Evolutionary conservation across 2,888 invertebrate species (phyloP).

Genomic region (Drosophila kokeensis): DNA sequence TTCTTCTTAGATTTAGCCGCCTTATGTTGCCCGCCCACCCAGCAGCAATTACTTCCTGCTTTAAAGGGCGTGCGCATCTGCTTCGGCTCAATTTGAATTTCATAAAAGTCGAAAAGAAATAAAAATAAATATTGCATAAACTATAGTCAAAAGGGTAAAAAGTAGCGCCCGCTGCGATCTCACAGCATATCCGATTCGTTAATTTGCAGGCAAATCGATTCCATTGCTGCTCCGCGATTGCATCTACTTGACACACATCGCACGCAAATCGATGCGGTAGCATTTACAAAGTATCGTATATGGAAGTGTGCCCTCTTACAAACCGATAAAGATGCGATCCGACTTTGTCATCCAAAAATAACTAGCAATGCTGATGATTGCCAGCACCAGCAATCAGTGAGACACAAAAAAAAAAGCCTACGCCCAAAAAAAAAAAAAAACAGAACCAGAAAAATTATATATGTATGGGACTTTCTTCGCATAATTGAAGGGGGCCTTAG

Average conservation of each 20-base stretch:
- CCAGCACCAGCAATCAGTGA: conserved; percentile 15
- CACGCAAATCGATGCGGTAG: conserved; percentile 79
- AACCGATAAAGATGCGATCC: conserved; percentile 63
- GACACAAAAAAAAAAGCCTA: conserved; percentile 50
- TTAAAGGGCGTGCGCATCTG: conserved; percentile 48
- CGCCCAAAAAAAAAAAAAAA: conserved; percentile 24
- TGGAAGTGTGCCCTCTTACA: conserved; percentile 24
- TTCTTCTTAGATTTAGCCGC: conserved; percentile 1
- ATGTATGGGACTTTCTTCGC: conserved; percentile 75
- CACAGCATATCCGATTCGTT: conserved; percentile 69
- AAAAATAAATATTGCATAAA: conserved; percentile 58
- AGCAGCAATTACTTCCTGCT: conserved; percentile 65
- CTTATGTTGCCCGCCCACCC: conserved; percentile 11
- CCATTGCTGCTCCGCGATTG: conserved; percentile 62
- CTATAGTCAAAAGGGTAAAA: conserved; percentile 52
- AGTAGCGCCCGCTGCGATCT: conserved; percentile 46
- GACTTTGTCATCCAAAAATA: conserved; percentile 65
- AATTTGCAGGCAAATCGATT: conserved; percentile 79
- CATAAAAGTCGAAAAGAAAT: conserved; percentile 42
- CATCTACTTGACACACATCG: conserved; percentile 82
- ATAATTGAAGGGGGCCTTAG: conserved; percentile 13
- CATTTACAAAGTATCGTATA: conserved; percentile 64
- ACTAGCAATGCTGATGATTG: conserved; percentile 27
- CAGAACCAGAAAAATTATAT: conserved; percentile 56
- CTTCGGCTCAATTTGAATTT: conserved; percentile 70